Base-by-base conservation (phyloP, 2,113 vertebrate species). In the Saimiri boliviensis region DNA sequence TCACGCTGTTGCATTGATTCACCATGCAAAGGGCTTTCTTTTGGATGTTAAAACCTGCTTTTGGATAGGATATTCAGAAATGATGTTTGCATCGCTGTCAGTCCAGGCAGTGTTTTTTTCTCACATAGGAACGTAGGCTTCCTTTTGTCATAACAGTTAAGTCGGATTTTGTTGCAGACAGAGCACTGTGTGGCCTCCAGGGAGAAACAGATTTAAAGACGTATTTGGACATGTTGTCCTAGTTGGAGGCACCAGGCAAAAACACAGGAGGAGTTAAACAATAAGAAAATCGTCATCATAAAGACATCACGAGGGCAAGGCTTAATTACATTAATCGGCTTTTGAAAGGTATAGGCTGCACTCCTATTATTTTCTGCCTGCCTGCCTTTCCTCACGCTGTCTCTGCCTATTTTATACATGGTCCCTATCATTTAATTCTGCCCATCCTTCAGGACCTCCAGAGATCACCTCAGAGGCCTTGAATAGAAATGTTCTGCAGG, bases 291-390 rank as follows among this genome's bases (percentile, higher is more conserved):
- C 81, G 68, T 89, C 73, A 58, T 89, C 84, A 32, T 96, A n/a
- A 93, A 92, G 81, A 66, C 73, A 54, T 84, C 94, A 32, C 32
- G 56, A 81, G 86, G 79, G 30, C 89, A 94, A 60, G 60, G 52
- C 63, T 96, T 95, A 89, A 82, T 96, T 86, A 89, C 91, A 71
- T 97, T 76, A 96, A 82, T 82, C 87, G 90, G 42, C 32, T 94
- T 93, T 82, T 58, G 70, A 94, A 27, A 30, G 20, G 32, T 84
- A 11, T 32, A 86, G 60, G 32, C 60, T 71, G 8, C 71, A n/a
- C 45, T 66, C 37, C 87, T 74, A 83, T 84, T 73, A 76, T 96
- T 86, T 88, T 73, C 74, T 45, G 40, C 70, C 82, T 54, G 32
- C 80, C 70, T 92, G 89, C 77, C 83, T 91, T 74, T 45, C 27